phyloP scores from a whole-genome alignment of 2,797 vertebrate genomes.

The Gymnothorax javanicus region DNA sequence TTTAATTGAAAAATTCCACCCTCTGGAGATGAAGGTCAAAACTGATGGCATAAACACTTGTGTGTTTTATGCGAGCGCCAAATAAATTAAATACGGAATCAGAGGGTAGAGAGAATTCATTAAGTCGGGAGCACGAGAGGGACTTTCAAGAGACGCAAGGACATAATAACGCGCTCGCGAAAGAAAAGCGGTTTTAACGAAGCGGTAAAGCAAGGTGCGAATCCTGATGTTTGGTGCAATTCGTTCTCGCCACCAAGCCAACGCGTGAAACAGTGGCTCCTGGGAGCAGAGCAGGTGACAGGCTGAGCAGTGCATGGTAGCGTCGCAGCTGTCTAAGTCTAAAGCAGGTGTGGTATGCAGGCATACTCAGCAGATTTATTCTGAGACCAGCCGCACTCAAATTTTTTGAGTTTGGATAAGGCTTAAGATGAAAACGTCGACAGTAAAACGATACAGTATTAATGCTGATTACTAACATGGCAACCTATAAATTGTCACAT shows the following conservation, averaged over 20 bases:
- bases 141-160: neutral
- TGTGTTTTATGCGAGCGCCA: neutral
- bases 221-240: neutral
- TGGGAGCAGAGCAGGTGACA: neutral
- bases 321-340: neutral
- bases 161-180: neutral
- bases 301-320: neutral
- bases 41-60: neutral
- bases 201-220: neutral
- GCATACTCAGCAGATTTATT: neutral
- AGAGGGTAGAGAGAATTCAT: neutral
- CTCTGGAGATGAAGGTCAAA: neutral
- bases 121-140: neutral
- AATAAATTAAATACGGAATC: neutral
- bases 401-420: neutral
- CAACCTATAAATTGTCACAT: neutral
- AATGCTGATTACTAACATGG: neutral
- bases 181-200: neutral
- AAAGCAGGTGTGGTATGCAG: neutral
- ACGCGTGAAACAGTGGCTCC: neutral
- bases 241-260: neutral
- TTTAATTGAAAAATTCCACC: conserved; percentile 4
- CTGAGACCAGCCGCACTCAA: neutral
- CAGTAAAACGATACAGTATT: neutral
- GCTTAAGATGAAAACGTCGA: neutral